Percentiles rank a stretch among this genome's conserved stretches.
These are phyloP conservation scores for Nicator chloris DNA, from an alignment of 2,113 vertebrate genomes.

Conservation along the genomic window DNA sequence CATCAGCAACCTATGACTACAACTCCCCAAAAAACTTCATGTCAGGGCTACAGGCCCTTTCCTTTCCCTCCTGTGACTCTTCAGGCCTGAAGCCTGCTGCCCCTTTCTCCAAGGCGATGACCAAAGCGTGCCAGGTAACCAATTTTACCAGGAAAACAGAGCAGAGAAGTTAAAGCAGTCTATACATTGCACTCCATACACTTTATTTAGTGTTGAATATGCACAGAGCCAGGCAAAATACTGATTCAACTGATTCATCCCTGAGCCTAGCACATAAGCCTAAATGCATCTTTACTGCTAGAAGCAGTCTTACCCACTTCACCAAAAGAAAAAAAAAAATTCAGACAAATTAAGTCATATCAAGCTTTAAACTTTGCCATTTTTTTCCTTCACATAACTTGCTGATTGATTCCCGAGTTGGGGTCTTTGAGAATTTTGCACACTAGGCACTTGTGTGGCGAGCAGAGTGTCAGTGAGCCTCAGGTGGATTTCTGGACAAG, in stretches of 20 bases:
- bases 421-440: neutral
- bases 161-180: neutral
- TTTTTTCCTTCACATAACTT: neutral
- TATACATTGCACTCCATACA: neutral
- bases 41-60: neutral
- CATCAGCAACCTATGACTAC: neutral
- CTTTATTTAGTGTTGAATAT: neutral
- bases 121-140: neutral
- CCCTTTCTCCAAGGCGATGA: neutral
- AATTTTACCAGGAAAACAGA: neutral
- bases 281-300: neutral
- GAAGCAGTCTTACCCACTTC: neutral
- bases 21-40: neutral
- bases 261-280: neutral
- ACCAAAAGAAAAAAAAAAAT: neutral
- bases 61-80: neutral
- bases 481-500: conserved; percentile 23
- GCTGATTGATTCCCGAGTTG: neutral
- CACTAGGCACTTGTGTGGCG: neutral
- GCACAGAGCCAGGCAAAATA: neutral
- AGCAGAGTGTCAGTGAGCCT: neutral
- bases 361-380: neutral
- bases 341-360: neutral
- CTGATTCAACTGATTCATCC: neutral
- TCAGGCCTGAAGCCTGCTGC: neutral